These are phyloP conservation scores for Lamellibrachia luymesi DNA, from an alignment of 1,140 invertebrate genomes.

Conservation along the genomic window DNA sequence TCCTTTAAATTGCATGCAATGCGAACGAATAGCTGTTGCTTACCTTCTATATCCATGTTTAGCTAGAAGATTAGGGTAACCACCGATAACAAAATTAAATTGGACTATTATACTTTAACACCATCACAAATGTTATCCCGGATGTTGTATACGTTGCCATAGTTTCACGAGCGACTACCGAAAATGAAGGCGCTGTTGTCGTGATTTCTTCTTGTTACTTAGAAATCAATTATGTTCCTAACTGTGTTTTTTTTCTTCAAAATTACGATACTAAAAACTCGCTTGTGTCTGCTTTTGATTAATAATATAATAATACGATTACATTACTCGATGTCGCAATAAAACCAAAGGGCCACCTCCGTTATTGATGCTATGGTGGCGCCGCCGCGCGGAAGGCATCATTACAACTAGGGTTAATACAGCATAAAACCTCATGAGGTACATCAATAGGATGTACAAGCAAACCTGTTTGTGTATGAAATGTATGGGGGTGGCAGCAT, in stretches of 20 bases:
- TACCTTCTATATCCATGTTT: not conserved
- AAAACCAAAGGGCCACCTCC: not conserved
- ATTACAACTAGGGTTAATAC: no score
- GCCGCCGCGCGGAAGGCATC: no score
- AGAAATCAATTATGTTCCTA: not conserved
- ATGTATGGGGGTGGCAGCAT: no score
- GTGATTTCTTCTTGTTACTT: not conserved
- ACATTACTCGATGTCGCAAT: not conserved
- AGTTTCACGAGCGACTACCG: not conserved
- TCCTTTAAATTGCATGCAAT: not conserved
- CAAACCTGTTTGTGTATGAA: no score
- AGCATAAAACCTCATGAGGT: no score
- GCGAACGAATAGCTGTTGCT: not conserved
- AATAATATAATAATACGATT: not conserved
- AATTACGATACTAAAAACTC: not conserved
- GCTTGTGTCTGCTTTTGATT: not conserved
- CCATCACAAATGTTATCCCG: not conserved
- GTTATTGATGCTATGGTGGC: no score
- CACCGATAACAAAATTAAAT: not conserved
- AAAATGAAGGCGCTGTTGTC: not conserved
- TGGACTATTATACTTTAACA: not conserved
- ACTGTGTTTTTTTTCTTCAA: not conserved
- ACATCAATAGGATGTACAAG: no score
- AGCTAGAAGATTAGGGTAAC: not conserved
- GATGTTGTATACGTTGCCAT: not conserved